Base-by-base conservation (phyloP, 2,888 invertebrate species). In the Dascillus cervinus region DNA sequence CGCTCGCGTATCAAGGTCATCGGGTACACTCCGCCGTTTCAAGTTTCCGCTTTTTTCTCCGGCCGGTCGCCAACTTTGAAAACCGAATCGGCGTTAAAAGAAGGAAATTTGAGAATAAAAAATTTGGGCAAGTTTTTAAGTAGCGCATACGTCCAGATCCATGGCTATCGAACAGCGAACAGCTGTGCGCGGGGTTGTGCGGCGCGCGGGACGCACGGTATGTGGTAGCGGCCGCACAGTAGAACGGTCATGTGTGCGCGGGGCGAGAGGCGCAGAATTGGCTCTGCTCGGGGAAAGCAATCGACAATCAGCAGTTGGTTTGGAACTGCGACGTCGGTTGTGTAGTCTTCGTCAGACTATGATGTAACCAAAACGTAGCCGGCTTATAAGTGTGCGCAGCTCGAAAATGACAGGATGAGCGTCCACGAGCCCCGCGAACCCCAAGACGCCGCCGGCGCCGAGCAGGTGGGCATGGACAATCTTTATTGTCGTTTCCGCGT, bases 331-430 rank as follows among this genome's bases (percentile, higher is more conserved):
- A 8, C 15, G 30, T 8, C 17, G 27, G 11, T 20, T 22, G 32
- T 24, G 20, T 25, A 29, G 26, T 11, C 21, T 28, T 17, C 13
- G 19, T 13, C 12, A 19, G 21, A 25, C 8, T 37, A 19, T 37
- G 27, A 34, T 36, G 31, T 26, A 33, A 29, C 13, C 24, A 29
- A 26, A 37, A 32, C 19, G 24, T 30, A 33, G 11, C 47, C 35
- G 44, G 47, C 35, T 43, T 62, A 62, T 53, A n/a, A 60, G 64
- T 41, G 60, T 56, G 41, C 44, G 57, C 51, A 37, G 43, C 41
- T 36, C 36, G 17, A 43, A 32, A 37, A 55, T 52, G 50, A 54
- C 49, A 56, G 52, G 40, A 59, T 59, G 59, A 58, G 52, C 50
- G 47, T 54, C 40, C 52, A 52, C 41, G 57, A 54, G 41, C 32